These are phyloP conservation scores for Amblyjoppa proteus DNA, from an alignment of 2,888 invertebrate genomes.

Conservation along the genomic window DNA sequence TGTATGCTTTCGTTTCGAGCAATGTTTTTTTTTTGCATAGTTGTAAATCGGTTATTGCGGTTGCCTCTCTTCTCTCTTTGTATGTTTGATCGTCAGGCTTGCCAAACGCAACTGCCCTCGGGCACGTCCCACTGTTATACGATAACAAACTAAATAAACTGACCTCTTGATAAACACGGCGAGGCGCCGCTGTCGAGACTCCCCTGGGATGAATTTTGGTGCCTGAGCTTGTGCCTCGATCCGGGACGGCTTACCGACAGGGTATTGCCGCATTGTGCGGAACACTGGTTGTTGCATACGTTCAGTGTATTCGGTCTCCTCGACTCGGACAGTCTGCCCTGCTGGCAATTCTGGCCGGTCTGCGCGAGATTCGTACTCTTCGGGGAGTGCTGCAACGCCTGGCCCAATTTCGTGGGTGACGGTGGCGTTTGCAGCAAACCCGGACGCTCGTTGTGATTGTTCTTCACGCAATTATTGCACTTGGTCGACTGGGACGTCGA, in stretches of 20 bases:
- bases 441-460: slow-evolving; percentile 81
- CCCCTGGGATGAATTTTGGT: slow-evolving; percentile 85
- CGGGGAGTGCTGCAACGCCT: slow-evolving; percentile 78
- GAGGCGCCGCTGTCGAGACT: slow-evolving; percentile 83
- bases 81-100: not conserved
- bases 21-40: not conserved
- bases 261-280: slow-evolving; percentile 79
- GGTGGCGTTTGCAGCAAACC: slow-evolving; percentile 82
- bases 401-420: slow-evolving; percentile 81
- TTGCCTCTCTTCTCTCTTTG: not conserved
- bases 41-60: too few species aligned
- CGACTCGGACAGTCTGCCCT: slow-evolving; percentile 77
- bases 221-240: slow-evolving; percentile 83
- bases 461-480: slow-evolving; percentile 82
- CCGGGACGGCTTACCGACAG: slow-evolving; percentile 80
- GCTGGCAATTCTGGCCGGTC: slow-evolving; percentile 78
- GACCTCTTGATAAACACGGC: slow-evolving; percentile 86
- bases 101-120: not conserved
- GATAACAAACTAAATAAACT: slow-evolving; percentile 40
- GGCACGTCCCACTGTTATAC: not conserved
- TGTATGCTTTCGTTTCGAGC: not conserved
- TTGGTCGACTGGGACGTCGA: slow-evolving; percentile 72
- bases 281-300: slow-evolving; percentile 82
- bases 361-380: slow-evolving; percentile 78
- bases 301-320: slow-evolving; percentile 79